Conservation (phyloP, 2,797 vertebrate species). For the Ataeniobius toweri region DNA sequence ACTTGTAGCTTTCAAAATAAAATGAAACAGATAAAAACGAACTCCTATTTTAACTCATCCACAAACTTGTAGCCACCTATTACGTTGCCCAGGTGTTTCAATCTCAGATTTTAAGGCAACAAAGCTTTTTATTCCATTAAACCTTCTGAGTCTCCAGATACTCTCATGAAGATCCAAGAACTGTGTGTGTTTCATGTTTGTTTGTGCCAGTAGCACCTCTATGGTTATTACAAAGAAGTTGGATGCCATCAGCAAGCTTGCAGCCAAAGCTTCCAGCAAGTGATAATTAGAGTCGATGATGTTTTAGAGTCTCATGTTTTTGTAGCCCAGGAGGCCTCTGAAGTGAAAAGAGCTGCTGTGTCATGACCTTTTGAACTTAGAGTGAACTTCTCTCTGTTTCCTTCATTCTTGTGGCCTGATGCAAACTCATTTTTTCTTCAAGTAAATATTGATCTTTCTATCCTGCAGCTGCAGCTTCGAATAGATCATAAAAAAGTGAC, state of each 20-base stretch:
- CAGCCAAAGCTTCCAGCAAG: background rate
- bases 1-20: background rate
- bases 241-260: background rate
- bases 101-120: background rate
- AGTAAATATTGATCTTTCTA: slow-evolving; percentile 69
- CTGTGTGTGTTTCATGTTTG: background rate
- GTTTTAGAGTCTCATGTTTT: slow-evolving; percentile 5
- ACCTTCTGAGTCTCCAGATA: background rate
- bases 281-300: slow-evolving; percentile 16
- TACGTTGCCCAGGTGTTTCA: background rate
- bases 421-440: slow-evolving; percentile 71
- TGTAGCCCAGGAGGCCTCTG: background rate
- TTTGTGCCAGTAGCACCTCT: background rate
- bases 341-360: slow-evolving; percentile 24
- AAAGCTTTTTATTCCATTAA: background rate
- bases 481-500: slow-evolving; percentile 74
- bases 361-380: slow-evolving; percentile 42
- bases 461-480: slow-evolving; percentile 61
- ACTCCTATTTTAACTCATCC: background rate
- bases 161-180: background rate
- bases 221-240: background rate
- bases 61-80: no score
- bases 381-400: slow-evolving; percentile 51
- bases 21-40: background rate
- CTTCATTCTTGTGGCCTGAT: slow-evolving; percentile 32